Evolutionary conservation across 2,888 invertebrate genomes (phyloP).

Genomic region (Leptopilina syphax): DNA sequence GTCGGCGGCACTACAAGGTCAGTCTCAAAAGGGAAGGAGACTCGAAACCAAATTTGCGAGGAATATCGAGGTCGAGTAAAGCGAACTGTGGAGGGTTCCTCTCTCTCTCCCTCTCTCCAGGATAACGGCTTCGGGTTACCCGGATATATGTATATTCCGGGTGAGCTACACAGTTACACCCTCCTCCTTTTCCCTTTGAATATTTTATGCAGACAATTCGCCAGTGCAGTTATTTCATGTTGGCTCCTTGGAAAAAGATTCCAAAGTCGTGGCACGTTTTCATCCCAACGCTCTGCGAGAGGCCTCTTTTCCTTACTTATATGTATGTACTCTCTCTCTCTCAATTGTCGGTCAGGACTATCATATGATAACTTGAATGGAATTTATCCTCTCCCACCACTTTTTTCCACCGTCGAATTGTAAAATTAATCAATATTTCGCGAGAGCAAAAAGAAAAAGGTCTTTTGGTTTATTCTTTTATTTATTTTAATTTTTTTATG

Average conservation of each 20-base stretch:
- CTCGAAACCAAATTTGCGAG: constrained; percentile 53
- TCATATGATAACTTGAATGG: constrained; percentile 43
- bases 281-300: constrained; percentile 40
- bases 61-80: constrained; percentile 58
- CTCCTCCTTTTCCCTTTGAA: constrained; percentile 66
- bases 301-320: constrained; percentile 27
- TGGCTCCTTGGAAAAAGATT: constrained; percentile 66
- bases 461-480: no score
- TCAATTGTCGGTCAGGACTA: constrained; percentile 67
- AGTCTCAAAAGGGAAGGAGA: constrained; percentile 46
- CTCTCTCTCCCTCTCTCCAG: constrained; percentile 43
- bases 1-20: constrained; percentile 43
- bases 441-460: no score
- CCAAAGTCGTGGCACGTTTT: constrained; percentile 69
- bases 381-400: neutral
- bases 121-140: constrained; percentile 68
- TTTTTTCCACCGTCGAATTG: no score
- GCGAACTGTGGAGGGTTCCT: constrained; percentile 45
- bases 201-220: constrained; percentile 75
- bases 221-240: constrained; percentile 73
- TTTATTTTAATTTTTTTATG: no score
- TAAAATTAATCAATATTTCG: no score
- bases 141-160: constrained; percentile 61
- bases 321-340: constrained; percentile 28
- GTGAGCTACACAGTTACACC: constrained; percentile 58